phyloP scores from a whole-genome alignment of 2,797 vertebrate genomes.

The Paramormyrops hopkinsi region DNA sequence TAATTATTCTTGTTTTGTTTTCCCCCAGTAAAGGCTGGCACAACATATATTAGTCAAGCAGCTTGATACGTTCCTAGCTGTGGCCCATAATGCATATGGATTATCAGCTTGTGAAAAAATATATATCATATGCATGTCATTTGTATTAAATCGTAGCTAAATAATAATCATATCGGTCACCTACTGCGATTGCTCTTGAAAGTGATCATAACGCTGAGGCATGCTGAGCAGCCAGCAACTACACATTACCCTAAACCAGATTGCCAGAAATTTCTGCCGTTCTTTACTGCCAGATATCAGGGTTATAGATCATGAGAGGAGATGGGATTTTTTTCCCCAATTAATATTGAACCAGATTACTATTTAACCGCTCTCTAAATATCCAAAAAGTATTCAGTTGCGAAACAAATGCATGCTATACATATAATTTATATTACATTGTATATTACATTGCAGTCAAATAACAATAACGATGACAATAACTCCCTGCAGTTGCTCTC shows the following conservation, averaged over 20 bases:
- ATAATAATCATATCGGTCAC: not conserved
- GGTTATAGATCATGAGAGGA: not conserved
- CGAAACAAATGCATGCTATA: not conserved
- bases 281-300: not conserved
- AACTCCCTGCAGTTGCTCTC: not conserved
- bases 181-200: not conserved
- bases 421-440: not conserved
- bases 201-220: not conserved
- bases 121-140: not conserved
- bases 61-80: not conserved
- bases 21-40: slow-evolving; percentile 5
- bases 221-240: not conserved
- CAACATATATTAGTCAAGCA: slow-evolving; percentile 8
- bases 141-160: not conserved
- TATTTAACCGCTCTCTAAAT: not conserved
- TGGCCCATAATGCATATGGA: slow-evolving; percentile 1
- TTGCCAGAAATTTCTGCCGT: not conserved
- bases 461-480: not conserved
- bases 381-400: not conserved
- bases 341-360: not conserved
- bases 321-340: not conserved
- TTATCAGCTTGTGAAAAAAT: not conserved
- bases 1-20: slow-evolving; percentile 14
- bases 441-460: not conserved
- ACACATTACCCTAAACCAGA: not conserved